Evolutionary conservation across 2,113 vertebrate genomes (phyloP), one percentile per base, ranked within the genome.

Genomic region (Danio rerio): DNA sequence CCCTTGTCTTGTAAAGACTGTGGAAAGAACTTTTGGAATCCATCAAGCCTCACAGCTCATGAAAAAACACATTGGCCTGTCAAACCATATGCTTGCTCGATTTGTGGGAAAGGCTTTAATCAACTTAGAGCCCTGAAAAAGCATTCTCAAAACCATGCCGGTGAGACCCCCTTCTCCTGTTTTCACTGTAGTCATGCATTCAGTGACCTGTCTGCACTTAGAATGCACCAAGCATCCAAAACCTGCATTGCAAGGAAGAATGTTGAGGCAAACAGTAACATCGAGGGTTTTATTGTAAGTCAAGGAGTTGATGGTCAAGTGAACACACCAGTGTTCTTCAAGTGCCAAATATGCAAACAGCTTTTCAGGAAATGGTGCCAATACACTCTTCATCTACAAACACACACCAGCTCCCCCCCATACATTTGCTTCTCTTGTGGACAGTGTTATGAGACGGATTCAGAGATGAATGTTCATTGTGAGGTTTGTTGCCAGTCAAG

Each of bases 391-490:
- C 94, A 94, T 53, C 86, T 92, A 77, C 87, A 90, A 61, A 94
- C 92, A 11, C 94, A 95, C 76, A 91, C 87, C 0, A 90, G 91
- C 40, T 91, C 91, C 85, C 90, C 91, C 12, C 89, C 89, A 62
- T 93, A 92, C 81, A 85, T 89, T 78, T 95, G 94, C 88, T 87
- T 88, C 0, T 82, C 89, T 0, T 94, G 94, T 5, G 92, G 92
- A 18, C 94, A 95, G 88, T 92, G 91, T 81, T 93, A 94, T 88
- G 92, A 91, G 59, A 92, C 90, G 78, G 92, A 91, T 20, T 92
- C 92, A 0, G 93, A 92, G 12, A 89, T 92, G 20, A 87, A 82
- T 0, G 86, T 90, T 45, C 94, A 95, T 85, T 94, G 93, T 59
- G 56, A 20, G 76, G 92, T 89, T 72, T 94, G 94, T 87, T 94